These are phyloP conservation scores for Polydesmus complanatus DNA, from an alignment of 2,888 invertebrate species.

Conservation along the genomic window DNA sequence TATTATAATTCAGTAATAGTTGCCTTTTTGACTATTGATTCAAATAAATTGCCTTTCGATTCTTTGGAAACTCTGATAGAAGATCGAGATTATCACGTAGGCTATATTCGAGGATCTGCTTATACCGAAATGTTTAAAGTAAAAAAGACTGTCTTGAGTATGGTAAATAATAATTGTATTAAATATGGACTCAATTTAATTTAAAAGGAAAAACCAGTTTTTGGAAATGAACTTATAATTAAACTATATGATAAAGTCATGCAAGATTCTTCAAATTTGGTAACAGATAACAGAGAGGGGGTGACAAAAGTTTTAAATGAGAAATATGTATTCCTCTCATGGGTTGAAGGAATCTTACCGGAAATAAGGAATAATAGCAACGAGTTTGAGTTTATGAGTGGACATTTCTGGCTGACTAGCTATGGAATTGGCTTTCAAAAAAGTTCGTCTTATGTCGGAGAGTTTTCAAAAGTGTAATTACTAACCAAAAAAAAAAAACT, in stretches of 20 bases:
- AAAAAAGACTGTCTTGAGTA: too few species aligned
- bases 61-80: slow-evolving; percentile 5
- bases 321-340: neutral
- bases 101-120: slow-evolving; percentile 12
- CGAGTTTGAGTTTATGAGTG: neutral
- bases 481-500: too few species aligned
- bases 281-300: neutral
- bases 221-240: neutral
- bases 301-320: neutral
- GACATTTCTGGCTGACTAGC: neutral
- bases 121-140: slow-evolving; percentile 7
- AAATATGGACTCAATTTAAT: too few species aligned
- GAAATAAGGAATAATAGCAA: neutral
- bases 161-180: too few species aligned
- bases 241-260: neutral
- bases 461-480: neutral
- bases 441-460: neutral
- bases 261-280: neutral
- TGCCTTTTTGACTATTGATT: slow-evolving; percentile 12
- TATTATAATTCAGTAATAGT: slow-evolving; percentile 10
- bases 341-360: neutral
- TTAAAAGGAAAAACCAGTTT: too few species aligned
- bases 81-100: slow-evolving; percentile 10
- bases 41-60: slow-evolving; percentile 9
- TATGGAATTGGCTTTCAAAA: neutral